These are phyloP conservation scores for Cricetomys ansorgei DNA, from an alignment of 2,113 vertebrate genomes.

Conservation along the genomic window DNA sequence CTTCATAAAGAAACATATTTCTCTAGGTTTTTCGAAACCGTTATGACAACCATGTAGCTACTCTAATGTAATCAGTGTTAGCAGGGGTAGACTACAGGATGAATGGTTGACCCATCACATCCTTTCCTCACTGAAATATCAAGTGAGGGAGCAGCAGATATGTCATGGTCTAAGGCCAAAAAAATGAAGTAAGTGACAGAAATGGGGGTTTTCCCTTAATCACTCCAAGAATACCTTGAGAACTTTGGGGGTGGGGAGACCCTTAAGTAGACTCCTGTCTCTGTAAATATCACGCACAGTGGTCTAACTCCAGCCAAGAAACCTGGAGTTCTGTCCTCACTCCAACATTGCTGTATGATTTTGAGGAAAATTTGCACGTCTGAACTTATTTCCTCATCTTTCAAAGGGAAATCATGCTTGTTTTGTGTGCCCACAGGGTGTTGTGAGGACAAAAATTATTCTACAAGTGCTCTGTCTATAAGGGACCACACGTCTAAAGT, in stretches of 20 bases:
- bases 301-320: neutral
- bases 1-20: neutral
- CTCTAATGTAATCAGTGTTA: neutral
- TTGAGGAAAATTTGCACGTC: neutral
- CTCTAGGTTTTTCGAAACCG: neutral
- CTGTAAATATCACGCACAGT: neutral
- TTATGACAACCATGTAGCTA: neutral
- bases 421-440: neutral
- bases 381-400: neutral
- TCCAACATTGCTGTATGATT: neutral
- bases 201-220: neutral
- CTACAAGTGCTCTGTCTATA: neutral
- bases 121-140: neutral
- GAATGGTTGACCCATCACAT: neutral
- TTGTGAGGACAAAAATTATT: neutral
- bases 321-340: neutral
- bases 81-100: neutral
- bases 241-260: neutral
- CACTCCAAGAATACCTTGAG: neutral
- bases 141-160: neutral
- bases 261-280: neutral
- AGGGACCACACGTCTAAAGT: neutral
- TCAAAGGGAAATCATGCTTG: neutral
- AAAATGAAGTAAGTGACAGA: neutral
- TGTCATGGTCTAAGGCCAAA: neutral